Base-by-base conservation (phyloP, 2,888 invertebrate species). In the Eupithecia subumbrata region DNA sequence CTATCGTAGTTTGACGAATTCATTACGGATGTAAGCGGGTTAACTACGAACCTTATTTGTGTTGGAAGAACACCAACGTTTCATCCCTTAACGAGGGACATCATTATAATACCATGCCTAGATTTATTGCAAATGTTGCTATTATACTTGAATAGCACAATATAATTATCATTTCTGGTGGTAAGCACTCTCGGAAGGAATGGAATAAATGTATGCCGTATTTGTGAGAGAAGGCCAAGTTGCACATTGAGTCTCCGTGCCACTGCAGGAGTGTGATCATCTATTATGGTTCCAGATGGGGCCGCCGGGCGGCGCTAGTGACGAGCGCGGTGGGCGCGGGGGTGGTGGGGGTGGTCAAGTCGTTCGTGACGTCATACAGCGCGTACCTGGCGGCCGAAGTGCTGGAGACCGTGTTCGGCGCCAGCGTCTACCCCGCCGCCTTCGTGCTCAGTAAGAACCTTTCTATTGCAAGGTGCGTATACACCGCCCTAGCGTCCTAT, bases 221-320 rank as follows among this genome's bases (percentile, higher is more conserved):
- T 16, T 18, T 5, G 18, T 5, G 5, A 48, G 48, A 48, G 18
- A 48, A 34, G 34, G 34, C 7, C 34, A 5, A 2, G 5, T 0
- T 34, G 5, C 34, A 34, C 34, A 34, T 30, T 30, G 30, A 30
- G 40, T 40, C 40, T 8, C 40, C 9, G 40, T 40, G 1, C 40
- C 40, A 9, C 40, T 40, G 40, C 40, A 40, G 9, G 40, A 43
- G 43, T 43, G 3, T 12, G 43, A 14, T 43, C 12, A 0, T 43
- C 3, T 43, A 14, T 43, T 43, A 22, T 22, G n/a, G 30, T 25
- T 69, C 2, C 91, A 96, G 96, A 95, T 97, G 95, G 88, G 97
- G 97, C 1, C 95, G 97, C 5, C 95, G 96, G 71, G 95, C 95
- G 52, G 95, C 96, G 66, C 89, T 97, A 82, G 93, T 96, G 40